Conservation (phyloP, 2,888 invertebrate genomes). For the Stenoptilia bipunctidactyla region DNA sequence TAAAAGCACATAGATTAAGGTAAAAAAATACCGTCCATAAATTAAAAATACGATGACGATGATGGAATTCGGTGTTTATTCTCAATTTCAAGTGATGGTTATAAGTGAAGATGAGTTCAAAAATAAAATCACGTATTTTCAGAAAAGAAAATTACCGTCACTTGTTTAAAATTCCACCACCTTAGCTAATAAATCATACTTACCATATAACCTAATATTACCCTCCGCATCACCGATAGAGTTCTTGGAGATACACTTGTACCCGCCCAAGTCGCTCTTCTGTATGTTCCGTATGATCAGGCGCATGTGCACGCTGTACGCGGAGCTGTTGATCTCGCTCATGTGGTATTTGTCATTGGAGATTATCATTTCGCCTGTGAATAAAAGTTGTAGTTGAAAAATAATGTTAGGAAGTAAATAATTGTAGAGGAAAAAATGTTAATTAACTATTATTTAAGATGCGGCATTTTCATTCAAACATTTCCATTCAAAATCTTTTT, state of each 20-base stretch:
- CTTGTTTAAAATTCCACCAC: neutral
- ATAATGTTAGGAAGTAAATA: too few species aligned
- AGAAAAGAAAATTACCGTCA: neutral
- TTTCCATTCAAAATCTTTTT: too few species aligned
- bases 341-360: constrained; percentile 87
- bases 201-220: constrained; percentile 89
- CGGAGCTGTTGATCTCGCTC: constrained; percentile 83
- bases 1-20: too few species aligned
- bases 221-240: constrained; percentile 93
- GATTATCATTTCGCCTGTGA: constrained; percentile 91
- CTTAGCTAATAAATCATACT: constrained; percentile 40
- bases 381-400: constrained; percentile 3
- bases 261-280: constrained; percentile 84
- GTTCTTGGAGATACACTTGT: constrained; percentile 93
- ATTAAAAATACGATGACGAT: too few species aligned
- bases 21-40: too few species aligned
- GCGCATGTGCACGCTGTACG: constrained; percentile 88
- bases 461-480: too few species aligned
- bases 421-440: too few species aligned
- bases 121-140: neutral
- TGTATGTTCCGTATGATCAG: constrained; percentile 82
- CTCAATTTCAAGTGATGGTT: too few species aligned
- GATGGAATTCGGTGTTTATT: too few species aligned
- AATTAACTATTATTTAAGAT: too few species aligned
- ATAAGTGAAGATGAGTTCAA: neutral